Conservation (phyloP, 2,888 invertebrate genomes). For the Cryptocheilus praepositus region DNA sequence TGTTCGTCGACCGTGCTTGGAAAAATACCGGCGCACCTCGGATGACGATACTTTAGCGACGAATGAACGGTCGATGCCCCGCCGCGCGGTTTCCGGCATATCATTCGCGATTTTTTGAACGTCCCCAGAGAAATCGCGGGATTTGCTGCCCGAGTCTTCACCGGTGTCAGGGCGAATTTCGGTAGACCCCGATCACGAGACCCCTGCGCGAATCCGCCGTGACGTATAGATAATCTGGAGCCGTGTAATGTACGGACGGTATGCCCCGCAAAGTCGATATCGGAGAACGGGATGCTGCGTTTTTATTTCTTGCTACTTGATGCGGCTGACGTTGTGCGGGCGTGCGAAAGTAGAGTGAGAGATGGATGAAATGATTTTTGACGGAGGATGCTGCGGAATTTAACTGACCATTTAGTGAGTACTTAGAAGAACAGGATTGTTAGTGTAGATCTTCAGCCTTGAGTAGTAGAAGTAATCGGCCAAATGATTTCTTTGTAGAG, state of each 20-base stretch:
- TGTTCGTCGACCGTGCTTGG: background rate
- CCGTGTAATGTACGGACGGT: too few relatives aligned
- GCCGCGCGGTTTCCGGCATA: conserved; percentile 58
- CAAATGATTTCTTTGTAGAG: too few relatives aligned
- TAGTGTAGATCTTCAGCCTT: too few relatives aligned
- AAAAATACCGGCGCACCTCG: conserved; percentile 35
- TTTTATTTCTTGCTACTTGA: too few relatives aligned
- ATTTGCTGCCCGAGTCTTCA: conserved; percentile 59
- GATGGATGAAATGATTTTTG: too few relatives aligned
- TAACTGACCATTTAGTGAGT: too few relatives aligned
- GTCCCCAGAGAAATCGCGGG: conserved; percentile 72
- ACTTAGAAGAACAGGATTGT: too few relatives aligned
- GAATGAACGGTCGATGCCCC: conserved; percentile 14
- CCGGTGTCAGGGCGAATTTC: conserved; percentile 63
- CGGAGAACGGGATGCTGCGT: too few relatives aligned
- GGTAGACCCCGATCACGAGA: conserved; percentile 33
- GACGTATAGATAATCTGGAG: conserved; percentile 41
- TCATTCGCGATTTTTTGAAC: conserved; percentile 67
- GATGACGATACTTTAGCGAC: conserved; percentile 55
- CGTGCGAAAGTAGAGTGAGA: too few relatives aligned
- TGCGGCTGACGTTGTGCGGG: too few relatives aligned
- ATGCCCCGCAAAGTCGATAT: background rate
- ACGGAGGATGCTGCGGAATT: too few relatives aligned
- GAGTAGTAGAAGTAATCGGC: too few relatives aligned
- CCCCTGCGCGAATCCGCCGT: conserved; percentile 42